These are phyloP conservation scores for Corythoichthys haematopterus DNA, from an alignment of 2,113 vertebrate species.

Conservation along the genomic window DNA sequence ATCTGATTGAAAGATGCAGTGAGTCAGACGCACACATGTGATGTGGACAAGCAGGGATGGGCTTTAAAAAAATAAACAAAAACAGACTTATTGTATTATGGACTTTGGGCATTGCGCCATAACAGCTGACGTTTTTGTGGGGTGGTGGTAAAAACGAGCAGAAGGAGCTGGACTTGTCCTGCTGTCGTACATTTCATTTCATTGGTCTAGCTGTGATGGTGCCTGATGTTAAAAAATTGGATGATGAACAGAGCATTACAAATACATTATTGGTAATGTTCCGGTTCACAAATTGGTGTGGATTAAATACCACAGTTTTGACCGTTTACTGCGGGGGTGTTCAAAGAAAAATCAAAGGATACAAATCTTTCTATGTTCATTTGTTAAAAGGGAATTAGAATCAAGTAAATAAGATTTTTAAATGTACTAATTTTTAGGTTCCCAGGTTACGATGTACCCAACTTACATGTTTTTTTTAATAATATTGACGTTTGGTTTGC, in stretches of 20 bases:
- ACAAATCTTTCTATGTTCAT: no score
- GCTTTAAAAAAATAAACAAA: conserved; percentile 1
- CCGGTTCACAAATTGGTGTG: background rate
- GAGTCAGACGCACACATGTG: conserved; percentile 15
- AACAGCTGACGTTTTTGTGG: background rate
- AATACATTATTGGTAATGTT: background rate
- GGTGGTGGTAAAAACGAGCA: background rate
- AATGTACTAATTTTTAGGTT: no score
- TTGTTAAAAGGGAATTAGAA: no score
- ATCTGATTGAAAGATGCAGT: conserved; percentile 23
- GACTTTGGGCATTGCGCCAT: background rate
- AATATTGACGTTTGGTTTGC: no score
- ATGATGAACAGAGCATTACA: background rate
- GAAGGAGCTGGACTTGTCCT: background rate
- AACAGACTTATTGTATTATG: background rate
- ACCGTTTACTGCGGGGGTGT: no score
- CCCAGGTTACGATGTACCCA: no score
- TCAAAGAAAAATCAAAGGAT: no score
- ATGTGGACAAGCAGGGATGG: conserved; percentile 11
- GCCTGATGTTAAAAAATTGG: no score
- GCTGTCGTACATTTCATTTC: background rate
- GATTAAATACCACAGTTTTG: no score
- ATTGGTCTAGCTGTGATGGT: background rate
- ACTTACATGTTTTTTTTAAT: no score
- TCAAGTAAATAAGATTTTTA: no score